Evolutionary conservation across 1,140 invertebrate species (phyloP), one percentile per base, ranked within the genome.

Genomic region (Drosophila bifasciata): DNA sequence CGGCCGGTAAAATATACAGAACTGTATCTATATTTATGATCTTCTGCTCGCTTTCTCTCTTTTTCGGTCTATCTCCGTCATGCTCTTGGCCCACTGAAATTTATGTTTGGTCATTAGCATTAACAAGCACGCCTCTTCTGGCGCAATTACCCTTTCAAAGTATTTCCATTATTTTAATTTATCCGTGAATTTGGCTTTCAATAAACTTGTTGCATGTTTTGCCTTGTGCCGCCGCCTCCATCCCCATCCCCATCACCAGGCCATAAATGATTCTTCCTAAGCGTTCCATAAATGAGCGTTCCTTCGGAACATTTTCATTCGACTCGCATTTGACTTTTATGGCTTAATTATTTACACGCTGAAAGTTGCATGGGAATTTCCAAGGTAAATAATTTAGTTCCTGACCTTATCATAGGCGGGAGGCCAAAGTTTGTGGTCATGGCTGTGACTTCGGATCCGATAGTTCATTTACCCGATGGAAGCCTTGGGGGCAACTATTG

Each of bases 151-250:
- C 64, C 53, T 83, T 76, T 69, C 78, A 76, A 88, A 86, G 83
- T 83, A 86, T 81, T 86, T 88, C 83, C 88, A 88, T 88, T 88
- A 86, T 81, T 86, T 78, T 76, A 86, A 88, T 88, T 86, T 88
- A 88, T 86, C 77, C 81, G 61, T 67, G 73, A 75, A 83, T 88
- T 88, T 69, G 48, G 61, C 73, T 48, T 75, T 63, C 67, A 72
- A 76, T 69, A 85, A 73, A 63, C 51, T 60, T 67, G 83, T 60
- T 67, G 83, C 71, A 84, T 79, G 71, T 36, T 36, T 36, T 36
- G 32, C 32, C 32, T 36, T 36, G 64, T 64, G 28, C 61, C 36
- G 23, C 55, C 39, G 39, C 50, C 56, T 11, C n/a, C 19, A 13
- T 11, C 0, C 23, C 17, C 19, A 15, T 39, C 2, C 17, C 39